Conservation (phyloP, 2,888 invertebrate genomes). For the Drosophila austrosaltans region DNA sequence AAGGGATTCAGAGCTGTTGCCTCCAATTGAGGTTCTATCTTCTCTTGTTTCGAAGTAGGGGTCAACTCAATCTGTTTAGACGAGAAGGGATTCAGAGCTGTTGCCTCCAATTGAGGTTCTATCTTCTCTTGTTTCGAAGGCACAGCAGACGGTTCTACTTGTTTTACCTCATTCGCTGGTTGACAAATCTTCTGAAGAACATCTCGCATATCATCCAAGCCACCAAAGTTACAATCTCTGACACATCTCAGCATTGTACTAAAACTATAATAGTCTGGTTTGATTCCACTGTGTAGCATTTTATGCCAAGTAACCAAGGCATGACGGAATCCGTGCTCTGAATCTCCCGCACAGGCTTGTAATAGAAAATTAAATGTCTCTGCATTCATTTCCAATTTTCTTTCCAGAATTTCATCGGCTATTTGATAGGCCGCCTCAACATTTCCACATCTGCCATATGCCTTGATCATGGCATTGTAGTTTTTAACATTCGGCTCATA, state of each 20-base stretch:
- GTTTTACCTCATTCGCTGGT: conserved; percentile 13
- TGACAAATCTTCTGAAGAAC: conserved; percentile 82
- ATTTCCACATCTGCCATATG: conserved; percentile 93
- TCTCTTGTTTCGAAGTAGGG: no score
- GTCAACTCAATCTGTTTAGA: conserved; percentile 19
- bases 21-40: background rate
- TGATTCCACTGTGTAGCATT: conserved; percentile 87
- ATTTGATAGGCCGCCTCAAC: conserved; percentile 90
- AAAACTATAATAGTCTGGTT: conserved; percentile 89
- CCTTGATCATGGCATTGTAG: conserved; percentile 95
- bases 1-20: background rate
- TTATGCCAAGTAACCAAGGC: conserved; percentile 92
- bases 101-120: background rate
- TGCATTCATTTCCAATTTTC: conserved; percentile 86
- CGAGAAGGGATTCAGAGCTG: background rate
- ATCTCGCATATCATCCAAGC: conserved; percentile 85
- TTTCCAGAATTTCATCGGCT: conserved; percentile 92
- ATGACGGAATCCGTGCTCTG: conserved; percentile 88
- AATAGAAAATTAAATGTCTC: conserved; percentile 92
- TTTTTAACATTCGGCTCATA: conserved; percentile 89
- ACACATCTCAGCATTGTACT: conserved; percentile 92
- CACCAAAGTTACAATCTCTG: conserved; percentile 92
- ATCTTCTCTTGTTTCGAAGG: no score
- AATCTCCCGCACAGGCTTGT: conserved; percentile 92
- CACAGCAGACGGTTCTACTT: background rate